Percentiles rank a stretch among this genome's conserved stretches.
Evolutionary conservation across 2,113 vertebrate genomes (phyloP).

Genomic region (Heptranchias perlo): DNA sequence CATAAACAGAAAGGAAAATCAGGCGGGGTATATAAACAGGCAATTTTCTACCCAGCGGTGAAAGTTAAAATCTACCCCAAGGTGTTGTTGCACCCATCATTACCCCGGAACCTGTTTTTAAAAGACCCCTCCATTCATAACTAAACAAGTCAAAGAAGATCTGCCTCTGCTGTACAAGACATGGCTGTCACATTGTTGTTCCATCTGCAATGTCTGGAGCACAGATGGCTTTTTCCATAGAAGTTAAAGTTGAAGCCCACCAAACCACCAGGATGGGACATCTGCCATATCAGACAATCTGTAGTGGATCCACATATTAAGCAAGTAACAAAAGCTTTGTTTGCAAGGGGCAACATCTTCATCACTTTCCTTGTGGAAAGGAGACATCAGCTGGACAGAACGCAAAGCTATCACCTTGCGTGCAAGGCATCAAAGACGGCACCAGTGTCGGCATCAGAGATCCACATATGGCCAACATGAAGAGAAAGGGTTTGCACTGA

Average conservation of each 20-base stretch:
- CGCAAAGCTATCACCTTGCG: no score
- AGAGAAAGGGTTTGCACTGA: neutral
- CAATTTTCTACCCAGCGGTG: neutral
- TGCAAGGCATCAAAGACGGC: no score
- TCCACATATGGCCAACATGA: no score
- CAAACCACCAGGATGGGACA: neutral
- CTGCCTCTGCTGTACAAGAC: neutral
- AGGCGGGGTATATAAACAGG: no score
- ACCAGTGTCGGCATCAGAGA: no score
- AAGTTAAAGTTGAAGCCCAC: neutral
- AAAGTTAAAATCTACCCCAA: neutral
- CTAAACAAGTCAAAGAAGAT: neutral
- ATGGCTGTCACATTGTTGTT: neutral
- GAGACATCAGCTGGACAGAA: neutral
- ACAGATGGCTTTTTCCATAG: neutral
- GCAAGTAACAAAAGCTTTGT: no score
- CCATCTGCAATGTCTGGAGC: neutral
- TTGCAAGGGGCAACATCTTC: neutral
- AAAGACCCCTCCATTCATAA: neutral
- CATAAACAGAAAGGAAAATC: no score
- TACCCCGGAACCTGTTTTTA: neutral
- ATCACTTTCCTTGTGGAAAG: neutral
- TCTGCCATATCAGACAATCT: neutral
- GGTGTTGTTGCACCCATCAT: neutral
- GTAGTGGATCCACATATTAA: neutral